Evolutionary conservation across 2,888 invertebrate genomes (phyloP).

Genomic region (Anoplius nigerrimus): DNA sequence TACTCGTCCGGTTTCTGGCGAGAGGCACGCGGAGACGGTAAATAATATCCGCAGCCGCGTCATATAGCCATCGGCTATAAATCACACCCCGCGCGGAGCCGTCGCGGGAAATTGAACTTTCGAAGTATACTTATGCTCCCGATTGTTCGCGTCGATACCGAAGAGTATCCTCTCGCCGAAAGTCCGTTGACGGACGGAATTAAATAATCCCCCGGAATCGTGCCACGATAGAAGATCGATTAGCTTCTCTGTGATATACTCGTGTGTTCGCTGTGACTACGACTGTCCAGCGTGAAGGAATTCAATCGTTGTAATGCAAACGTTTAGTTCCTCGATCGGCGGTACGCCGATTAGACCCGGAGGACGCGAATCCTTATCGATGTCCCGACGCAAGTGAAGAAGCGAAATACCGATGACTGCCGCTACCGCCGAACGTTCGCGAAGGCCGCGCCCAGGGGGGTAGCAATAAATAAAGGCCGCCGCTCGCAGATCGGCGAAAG

Average conservation of each 20-base stretch:
- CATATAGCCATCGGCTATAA: conserved; percentile 49
- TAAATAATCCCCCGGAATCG: no score
- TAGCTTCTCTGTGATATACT: no score
- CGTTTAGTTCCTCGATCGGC: no score
- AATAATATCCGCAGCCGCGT: conserved; percentile 53
- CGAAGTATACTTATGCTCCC: background rate
- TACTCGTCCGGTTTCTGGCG: no score
- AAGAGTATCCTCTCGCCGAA: background rate
- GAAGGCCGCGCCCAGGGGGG: conserved; percentile 16
- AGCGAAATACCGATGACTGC: background rate
- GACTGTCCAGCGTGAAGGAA: no score
- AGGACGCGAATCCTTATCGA: no score
- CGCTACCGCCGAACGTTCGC: conserved; percentile 13
- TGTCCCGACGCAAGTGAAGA: background rate
- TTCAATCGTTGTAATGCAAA: no score
- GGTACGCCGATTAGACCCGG: no score
- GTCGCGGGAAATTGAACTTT: conserved; percentile 7
- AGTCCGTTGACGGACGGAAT: background rate
- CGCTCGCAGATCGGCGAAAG: conserved; percentile 22
- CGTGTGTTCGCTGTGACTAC: no score
- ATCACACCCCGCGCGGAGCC: conserved; percentile 37
- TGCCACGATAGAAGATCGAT: no score
- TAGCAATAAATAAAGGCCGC: conserved; percentile 44
- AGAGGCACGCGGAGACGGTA: conserved; percentile 36
- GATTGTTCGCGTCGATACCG: background rate